These are phyloP conservation scores for Drosophila kohkoa DNA, from an alignment of 1,140 invertebrate species.

Conservation along the genomic window DNA sequence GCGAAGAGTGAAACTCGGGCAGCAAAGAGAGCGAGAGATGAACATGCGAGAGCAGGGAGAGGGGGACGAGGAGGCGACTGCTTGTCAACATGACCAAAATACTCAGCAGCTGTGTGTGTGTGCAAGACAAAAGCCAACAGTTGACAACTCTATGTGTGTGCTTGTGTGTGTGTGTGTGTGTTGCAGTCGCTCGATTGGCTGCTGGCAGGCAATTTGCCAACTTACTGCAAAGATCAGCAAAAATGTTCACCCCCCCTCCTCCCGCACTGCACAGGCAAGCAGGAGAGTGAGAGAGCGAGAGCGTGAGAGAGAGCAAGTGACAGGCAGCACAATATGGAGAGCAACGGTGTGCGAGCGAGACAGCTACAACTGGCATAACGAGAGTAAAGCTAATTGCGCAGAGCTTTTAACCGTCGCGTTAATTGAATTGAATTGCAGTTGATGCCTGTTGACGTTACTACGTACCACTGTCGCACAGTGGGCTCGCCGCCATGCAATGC, in stretches of 20 bases:
- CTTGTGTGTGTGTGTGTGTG: slow-evolving; percentile 30
- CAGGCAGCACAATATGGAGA: no score
- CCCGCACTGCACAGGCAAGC: slow-evolving; percentile 8
- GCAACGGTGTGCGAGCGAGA: background rate
- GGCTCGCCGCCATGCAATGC: background rate
- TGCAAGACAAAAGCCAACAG: slow-evolving; percentile 63
- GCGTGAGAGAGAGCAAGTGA: background rate
- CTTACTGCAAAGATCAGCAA: slow-evolving; percentile 82
- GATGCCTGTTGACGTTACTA: slow-evolving; percentile 28
- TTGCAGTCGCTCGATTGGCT: slow-evolving; percentile 64
- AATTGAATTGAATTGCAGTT: slow-evolving; percentile 80
- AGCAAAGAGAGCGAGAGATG: background rate
- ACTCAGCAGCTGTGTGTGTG: slow-evolving; percentile 44
- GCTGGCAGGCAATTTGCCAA: slow-evolving; percentile 80
- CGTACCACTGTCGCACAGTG: slow-evolving; percentile 39
- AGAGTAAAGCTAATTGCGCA: slow-evolving; percentile 58
- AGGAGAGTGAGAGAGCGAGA: background rate
- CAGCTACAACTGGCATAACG: slow-evolving; percentile 3
- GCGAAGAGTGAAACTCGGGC: slow-evolving; percentile 25
- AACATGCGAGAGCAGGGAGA: background rate
- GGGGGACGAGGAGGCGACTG: slow-evolving; percentile 36
- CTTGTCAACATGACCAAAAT: slow-evolving; percentile 77
- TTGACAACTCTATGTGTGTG: slow-evolving; percentile 54
- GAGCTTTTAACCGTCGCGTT: slow-evolving; percentile 71
- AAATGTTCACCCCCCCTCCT: slow-evolving; percentile 46